Base-by-base conservation (phyloP, 2,888 invertebrate species). In the Thera britannica region DNA sequence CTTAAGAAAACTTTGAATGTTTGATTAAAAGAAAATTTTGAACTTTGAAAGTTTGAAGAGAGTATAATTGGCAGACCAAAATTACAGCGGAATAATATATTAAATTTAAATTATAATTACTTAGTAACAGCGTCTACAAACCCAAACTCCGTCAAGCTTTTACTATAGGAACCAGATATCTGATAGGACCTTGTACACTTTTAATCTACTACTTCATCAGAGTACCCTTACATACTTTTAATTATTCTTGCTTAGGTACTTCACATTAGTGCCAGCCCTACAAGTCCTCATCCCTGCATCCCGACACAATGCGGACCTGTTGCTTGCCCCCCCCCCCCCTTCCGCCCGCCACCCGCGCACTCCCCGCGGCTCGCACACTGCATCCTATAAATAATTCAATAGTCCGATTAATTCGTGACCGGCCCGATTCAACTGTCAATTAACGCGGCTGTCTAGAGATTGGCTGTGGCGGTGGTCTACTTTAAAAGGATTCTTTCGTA, bases 341-440 rank as follows among this genome's bases (percentile, higher is more conserved):
- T 23, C 23, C 23, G 23, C 23, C 75, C 75, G 65, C 73, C 73
- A 69, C 62, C 69, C 63, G 71, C 71, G 64, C 72, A 36, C 66
- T 73, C 60, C 72, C 72, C 79, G 76, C 83, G 80, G 77, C 83
- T 81, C 80, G 82, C 83, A 79, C 84, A 81, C 80, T 82, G 84
- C 84, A 82, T 80, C 84, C 87, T 88, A 91, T 91, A 90, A 90
- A 92, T 92, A 90, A 92, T 92, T 90, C 91, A 91, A 87, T 80
- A 80, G 74, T 74, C 79, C 87, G 90, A 91, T 92, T 92, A 92
- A 91, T 92, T 90, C 92, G 85, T 89, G 87, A 80, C 80, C 84
- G 87, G 85, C 86, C 89, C 89, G 87, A 92, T 91, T 90, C 91
- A 89, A 84, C 91, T 91, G 92, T 91, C 92, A 91, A 92, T 92